A percentile compares a stretch with the other conserved stretches of the same genome.
phyloP scores from a whole-genome alignment of 1,140 invertebrate species.

The Brachionus paranguensis region DNA sequence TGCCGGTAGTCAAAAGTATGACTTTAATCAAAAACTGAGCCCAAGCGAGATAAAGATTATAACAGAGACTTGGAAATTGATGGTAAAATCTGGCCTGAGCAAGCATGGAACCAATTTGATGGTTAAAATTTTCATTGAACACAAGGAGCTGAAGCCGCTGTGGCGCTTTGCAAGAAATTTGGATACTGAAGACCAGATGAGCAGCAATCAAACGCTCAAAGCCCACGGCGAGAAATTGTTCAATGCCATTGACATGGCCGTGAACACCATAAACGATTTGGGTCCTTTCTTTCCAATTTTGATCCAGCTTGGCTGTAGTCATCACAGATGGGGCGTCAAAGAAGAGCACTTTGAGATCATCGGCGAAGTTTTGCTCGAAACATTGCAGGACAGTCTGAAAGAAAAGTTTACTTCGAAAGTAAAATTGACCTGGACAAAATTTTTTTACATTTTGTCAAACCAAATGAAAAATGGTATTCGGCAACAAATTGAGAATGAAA shows the following conservation, averaged over 20 bases:
- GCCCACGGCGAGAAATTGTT: conserved; percentile 35
- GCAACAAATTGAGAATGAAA: background rate
- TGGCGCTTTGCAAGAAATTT: conserved; percentile 30
- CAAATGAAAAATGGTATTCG: conserved; percentile 5
- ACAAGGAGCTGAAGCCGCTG: conserved; percentile 18
- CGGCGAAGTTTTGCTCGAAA: background rate
- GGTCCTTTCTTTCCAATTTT: conserved; percentile 1
- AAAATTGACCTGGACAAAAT: background rate
- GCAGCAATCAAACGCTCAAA: conserved; percentile 18
- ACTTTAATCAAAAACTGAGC: conserved; percentile 2
- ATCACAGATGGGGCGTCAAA: conserved; percentile 14
- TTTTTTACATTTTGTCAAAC: background rate
- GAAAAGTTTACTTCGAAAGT: conserved; percentile 15
- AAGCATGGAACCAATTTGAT: conserved; percentile 22
- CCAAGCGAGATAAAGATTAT: background rate
- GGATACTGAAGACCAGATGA: conserved; percentile 25
- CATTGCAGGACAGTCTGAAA: background rate
- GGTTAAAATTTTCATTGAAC: conserved; percentile 7
- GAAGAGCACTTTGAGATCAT: conserved; percentile 29
- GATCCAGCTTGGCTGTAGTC: conserved; percentile 8
- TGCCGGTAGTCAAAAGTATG: background rate
- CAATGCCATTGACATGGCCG: conserved; percentile 30
- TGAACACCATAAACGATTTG: conserved; percentile 13
- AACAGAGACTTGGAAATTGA: background rate
- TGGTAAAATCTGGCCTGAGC: background rate